Percentiles rank a stretch among this genome's conserved stretches.
Evolutionary conservation across 37 sponge, comb jelly and placozoan genomes (phyloP).

Genomic region (Mnemiopsis leidyi): DNA sequence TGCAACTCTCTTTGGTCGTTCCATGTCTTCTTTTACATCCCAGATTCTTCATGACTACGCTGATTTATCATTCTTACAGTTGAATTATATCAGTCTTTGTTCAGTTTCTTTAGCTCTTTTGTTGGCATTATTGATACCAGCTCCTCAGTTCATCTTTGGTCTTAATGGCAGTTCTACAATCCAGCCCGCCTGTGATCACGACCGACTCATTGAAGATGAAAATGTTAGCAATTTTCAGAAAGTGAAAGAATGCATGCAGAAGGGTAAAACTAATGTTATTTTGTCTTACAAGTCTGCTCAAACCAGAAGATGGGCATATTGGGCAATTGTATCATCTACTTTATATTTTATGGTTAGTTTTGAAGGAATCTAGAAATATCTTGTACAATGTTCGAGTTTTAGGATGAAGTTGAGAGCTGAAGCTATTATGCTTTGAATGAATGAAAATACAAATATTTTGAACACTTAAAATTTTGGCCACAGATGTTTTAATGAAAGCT

Average conservation of each 20-base stretch:
- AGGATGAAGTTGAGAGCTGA: too few relatives aligned
- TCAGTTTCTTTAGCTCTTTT: background rate
- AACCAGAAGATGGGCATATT: constrained; percentile 48
- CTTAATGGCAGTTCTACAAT: background rate
- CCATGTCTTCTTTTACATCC: constrained; percentile 11
- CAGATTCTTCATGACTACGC: constrained; percentile 27
- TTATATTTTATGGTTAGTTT: constrained; percentile 52
- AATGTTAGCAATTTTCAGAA: background rate
- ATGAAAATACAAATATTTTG: too few relatives aligned
- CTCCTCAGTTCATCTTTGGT: background rate
- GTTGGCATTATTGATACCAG: background rate
- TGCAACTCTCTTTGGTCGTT: constrained; percentile 21
- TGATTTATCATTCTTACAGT: background rate
- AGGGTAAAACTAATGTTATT: background rate
- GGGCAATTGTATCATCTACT: constrained; percentile 5
- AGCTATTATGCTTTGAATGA: too few relatives aligned
- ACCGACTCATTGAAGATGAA: background rate
- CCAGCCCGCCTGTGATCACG: background rate
- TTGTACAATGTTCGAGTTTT: too few relatives aligned
- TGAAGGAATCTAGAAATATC: too few relatives aligned
- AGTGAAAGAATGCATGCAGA: background rate
- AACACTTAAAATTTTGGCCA: too few relatives aligned
- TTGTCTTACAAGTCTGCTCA: constrained; percentile 16
- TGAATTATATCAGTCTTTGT: constrained; percentile 10
- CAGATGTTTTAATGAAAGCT: too few relatives aligned